Conservation (phyloP, 2,888 invertebrate species). For the Euzetes globulus region DNA sequence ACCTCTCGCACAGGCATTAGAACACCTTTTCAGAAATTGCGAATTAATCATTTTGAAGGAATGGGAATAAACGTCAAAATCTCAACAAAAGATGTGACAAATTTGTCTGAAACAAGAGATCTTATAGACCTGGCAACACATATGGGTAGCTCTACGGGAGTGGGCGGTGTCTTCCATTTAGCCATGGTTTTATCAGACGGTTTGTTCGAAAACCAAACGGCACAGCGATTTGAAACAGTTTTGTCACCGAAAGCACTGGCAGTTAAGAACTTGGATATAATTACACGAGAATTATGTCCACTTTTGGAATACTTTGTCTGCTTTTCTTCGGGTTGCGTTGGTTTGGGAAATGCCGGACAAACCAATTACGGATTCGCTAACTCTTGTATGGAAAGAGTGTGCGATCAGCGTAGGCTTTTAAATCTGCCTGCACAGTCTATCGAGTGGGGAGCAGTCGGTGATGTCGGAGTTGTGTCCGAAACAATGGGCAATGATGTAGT, state of each 20-base stretch:
- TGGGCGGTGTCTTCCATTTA: constrained; percentile 85
- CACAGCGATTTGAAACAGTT: constrained; percentile 69
- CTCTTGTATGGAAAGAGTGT: too few species aligned
- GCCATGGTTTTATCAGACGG: constrained; percentile 73
- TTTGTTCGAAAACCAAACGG: constrained; percentile 73
- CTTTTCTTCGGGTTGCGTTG: too few species aligned
- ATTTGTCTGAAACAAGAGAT: neutral
- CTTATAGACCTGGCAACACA: constrained; percentile 59
- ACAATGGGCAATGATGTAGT: too few species aligned
- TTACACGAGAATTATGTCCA: constrained; percentile 76
- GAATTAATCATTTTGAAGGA: constrained; percentile 58
- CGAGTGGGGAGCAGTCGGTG: constrained; percentile 99
- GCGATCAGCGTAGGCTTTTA: too few species aligned
- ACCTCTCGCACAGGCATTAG: constrained; percentile 82
- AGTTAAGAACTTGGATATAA: constrained; percentile 69
- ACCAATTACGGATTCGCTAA: too few species aligned
- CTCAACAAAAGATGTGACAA: constrained; percentile 53
- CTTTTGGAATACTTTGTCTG: constrained; percentile 83
- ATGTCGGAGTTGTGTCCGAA: neutral
- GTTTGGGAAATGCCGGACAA: too few species aligned
- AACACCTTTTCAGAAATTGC: constrained; percentile 82
- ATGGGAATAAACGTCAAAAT: constrained; percentile 55
- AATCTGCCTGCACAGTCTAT: too few species aligned
- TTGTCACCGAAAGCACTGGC: constrained; percentile 71
- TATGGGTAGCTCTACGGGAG: constrained; percentile 60